Conservation (phyloP, 2,888 invertebrate genomes). For the Epistrophella euchroma region DNA sequence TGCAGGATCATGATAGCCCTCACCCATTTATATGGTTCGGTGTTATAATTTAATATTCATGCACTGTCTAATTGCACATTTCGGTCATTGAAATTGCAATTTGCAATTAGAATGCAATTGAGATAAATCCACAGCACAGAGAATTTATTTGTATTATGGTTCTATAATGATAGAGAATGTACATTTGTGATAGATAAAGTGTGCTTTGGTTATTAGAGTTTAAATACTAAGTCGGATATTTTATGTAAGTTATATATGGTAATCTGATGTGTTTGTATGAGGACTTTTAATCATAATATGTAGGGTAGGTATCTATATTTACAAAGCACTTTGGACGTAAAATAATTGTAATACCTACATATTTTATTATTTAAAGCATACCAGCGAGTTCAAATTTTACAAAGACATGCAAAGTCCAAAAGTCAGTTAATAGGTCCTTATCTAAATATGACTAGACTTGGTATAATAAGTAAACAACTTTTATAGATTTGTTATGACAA, state of each 20-base stretch:
- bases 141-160: conserved; percentile 65
- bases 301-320: no score
- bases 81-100: conserved; percentile 67
- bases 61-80: conserved; percentile 53
- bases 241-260: not conserved
- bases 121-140: conserved; percentile 50
- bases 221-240: conserved; percentile 17
- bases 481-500: no score
- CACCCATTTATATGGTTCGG: conserved; percentile 6
- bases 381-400: no score
- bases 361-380: no score
- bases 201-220: conserved; percentile 34
- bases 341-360: no score
- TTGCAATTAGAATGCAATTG: conserved; percentile 74
- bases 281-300: no score
- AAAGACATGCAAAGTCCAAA: no score
- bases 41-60: conserved; percentile 66
- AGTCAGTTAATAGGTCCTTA: no score
- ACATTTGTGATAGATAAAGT: not conserved
- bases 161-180: conserved; percentile 46
- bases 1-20: conserved; percentile 60
- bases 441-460: no score
- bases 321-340: no score
- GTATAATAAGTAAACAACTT: no score
- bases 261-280: no score